Evolutionary conservation across 2,797 vertebrate species (phyloP), one percentile per base, ranked within the genome.

Genomic region (Microcaecilia unicolor): DNA sequence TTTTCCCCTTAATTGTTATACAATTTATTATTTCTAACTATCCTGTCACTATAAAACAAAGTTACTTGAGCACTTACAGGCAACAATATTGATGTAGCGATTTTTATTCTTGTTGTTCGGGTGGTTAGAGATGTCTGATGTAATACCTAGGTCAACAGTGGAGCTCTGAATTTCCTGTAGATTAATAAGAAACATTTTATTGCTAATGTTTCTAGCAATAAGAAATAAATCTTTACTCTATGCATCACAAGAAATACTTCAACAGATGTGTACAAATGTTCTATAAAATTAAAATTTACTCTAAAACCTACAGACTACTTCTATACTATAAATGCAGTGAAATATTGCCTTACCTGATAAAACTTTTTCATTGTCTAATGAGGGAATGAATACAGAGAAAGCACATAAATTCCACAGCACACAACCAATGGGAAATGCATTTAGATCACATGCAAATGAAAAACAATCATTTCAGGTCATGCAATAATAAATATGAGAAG

Each of bases 321-420:
- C 65, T 80, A 77, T 62, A 55, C 70, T 68, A 78, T 67, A 72
- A 55, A 70, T 70, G 70, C 74, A 83, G 74, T 70, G 74, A 83
- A 85, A 76, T 65, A 74, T 69, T 74, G 67, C 76, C 93, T 97
- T 92, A 98, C 93, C 94, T 97, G 84, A 28, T 93, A 94, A 84
- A 87, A 93, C 79, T 93, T 83, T 88, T 92, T 98, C 82, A 98
- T 84, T 81, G 86, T 91, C 94, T 98, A 92, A 90, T 77, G 91
- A 87, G 87, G 87, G 78, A 84, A 84, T 82, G 87, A 90, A 86
- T 88, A 87, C 83, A 87, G 89, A 89, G 86, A 89, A 85, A 90
- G 83, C 90, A 91, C 81, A 79, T 84, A 83, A 74, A 88, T 87
- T 87, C 74, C 81, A 72, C 67, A 72, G 77, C 77, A 83, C 71